Evolutionary conservation across 2,113 vertebrate genomes (phyloP).

Genomic region (Callospermophilus lateralis): DNA sequence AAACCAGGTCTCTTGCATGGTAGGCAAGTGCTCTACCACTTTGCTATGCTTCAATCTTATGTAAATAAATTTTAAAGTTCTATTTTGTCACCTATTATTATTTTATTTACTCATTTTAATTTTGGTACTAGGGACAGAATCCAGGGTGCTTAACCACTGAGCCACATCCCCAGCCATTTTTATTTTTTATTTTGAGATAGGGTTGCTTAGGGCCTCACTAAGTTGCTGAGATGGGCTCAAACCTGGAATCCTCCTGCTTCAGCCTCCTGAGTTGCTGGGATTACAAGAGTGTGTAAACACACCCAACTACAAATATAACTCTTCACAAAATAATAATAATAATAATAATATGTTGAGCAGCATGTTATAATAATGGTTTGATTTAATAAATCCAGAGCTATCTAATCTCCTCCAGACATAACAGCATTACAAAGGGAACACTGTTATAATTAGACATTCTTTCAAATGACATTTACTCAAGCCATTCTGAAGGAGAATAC

Average conservation of each 20-base stretch:
- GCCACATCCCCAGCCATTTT: too few relatives aligned
- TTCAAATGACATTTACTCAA: constrained; percentile 50
- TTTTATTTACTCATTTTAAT: too few relatives aligned
- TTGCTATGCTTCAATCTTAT: background rate
- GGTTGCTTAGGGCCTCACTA: too few relatives aligned
- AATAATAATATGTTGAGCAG: constrained; percentile 11
- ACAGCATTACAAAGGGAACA: constrained; percentile 15
- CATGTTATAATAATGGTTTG: background rate
- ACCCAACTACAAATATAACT: background rate
- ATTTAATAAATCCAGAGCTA: constrained; percentile 35
- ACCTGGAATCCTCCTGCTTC: too few relatives aligned
- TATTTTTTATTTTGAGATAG: too few relatives aligned
- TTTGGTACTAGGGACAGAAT: too few relatives aligned
- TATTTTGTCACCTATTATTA: background rate
- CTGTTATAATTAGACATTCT: constrained; percentile 41
- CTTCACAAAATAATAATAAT: background rate
- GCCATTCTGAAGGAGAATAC: background rate
- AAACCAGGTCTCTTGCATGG: background rate
- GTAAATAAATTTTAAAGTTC: constrained; percentile 23
- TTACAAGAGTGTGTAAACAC: too few relatives aligned
- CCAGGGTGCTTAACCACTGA: too few relatives aligned
- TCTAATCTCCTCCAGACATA: constrained; percentile 35
- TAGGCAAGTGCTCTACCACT: background rate
- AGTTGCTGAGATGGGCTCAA: too few relatives aligned
- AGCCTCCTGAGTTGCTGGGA: too few relatives aligned